These are phyloP conservation scores for Taphrorychus bicolor DNA, from an alignment of 2,888 invertebrate genomes.

Conservation along the genomic window DNA sequence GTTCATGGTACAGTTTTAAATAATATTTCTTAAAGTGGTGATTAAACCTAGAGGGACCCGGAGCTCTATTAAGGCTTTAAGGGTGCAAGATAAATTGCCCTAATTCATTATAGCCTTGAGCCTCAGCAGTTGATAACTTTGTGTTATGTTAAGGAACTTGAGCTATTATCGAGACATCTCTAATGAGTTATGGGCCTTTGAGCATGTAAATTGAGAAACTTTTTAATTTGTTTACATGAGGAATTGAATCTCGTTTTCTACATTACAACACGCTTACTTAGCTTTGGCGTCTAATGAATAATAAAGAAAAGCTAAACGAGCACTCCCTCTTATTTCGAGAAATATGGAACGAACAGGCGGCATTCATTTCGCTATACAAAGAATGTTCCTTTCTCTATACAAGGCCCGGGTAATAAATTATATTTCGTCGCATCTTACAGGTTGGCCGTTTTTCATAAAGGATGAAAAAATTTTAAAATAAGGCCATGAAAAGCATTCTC, in stretches of 20 bases:
- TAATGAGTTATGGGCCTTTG: neutral
- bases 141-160: slow-evolving; percentile 15
- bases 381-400: slow-evolving; percentile 8
- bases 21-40: neutral
- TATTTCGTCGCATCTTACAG: slow-evolving; percentile 31
- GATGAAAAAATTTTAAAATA: slow-evolving; percentile 9
- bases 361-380: slow-evolving; percentile 8
- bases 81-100: slow-evolving; percentile 12
- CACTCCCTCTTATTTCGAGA: neutral
- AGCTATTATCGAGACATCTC: slow-evolving; percentile 1
- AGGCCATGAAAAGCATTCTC: slow-evolving; percentile 5
- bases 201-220: neutral
- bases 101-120: slow-evolving; percentile 18
- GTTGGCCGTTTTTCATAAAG: slow-evolving; percentile 28
- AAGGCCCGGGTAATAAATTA: slow-evolving; percentile 34
- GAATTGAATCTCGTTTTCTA: too few relatives aligned
- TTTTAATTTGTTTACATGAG: too few relatives aligned
- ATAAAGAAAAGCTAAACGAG: slow-evolving; percentile 10
- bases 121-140: slow-evolving; percentile 18
- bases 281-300: slow-evolving; percentile 6
- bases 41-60: slow-evolving; percentile 1
- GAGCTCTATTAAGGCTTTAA: slow-evolving; percentile 13
- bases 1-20: neutral
- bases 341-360: slow-evolving; percentile 12
- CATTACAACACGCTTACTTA: neutral